Evolutionary conservation across 2,113 vertebrate genomes (phyloP), one percentile per base, ranked within the genome.

Genomic region (Perca schrenkii): DNA sequence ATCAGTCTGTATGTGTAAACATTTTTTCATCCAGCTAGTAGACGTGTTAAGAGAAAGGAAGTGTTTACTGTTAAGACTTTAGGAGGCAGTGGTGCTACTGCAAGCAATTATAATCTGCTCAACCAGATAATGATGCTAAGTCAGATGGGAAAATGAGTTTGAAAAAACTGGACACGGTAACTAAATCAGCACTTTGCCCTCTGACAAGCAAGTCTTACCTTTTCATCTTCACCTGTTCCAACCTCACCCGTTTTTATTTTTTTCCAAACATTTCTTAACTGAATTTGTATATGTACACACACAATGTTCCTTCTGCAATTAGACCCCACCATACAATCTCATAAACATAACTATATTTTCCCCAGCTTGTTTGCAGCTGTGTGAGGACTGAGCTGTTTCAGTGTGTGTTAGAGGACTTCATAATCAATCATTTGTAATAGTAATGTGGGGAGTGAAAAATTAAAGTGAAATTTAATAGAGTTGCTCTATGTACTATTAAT

Each of bases 61-160:
- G 7, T 57, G 46, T 74, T 60, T 80, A 40, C 28, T 21, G 49
- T 65, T 7, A 46, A 64, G 40, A 54, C 34, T 14, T 28, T 6
- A 40, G 43, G 43, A 11, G 61, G 8, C 34, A 15, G 47, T 14
- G 50, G 53, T 31, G 57, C 49, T 61, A 34, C 40, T 46, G 31
- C 4, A 74, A 56, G 63, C 19, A 17, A 19, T 74, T 34, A 52
- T 4, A 74, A 15, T 65, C 31, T 47, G 46, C 17, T 80, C 43
- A 15, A 4, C 8, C 68, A 43, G 56, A 14, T 28, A 43, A 62
- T 14, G 53, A 66, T 21, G 46, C 61, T 12, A 0, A 52, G 8
- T 8, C 58, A 7, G 31, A 21, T 14, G n/a, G 31, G 14, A 36
- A 56, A 69, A 52, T 0, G 3, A 1, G 5, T 52, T 4, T n/a